Evolutionary conservation across 2,888 invertebrate genomes (phyloP), one percentile per base, ranked within the genome.

Genomic region (Caenorhabditis uteleia): DNA sequence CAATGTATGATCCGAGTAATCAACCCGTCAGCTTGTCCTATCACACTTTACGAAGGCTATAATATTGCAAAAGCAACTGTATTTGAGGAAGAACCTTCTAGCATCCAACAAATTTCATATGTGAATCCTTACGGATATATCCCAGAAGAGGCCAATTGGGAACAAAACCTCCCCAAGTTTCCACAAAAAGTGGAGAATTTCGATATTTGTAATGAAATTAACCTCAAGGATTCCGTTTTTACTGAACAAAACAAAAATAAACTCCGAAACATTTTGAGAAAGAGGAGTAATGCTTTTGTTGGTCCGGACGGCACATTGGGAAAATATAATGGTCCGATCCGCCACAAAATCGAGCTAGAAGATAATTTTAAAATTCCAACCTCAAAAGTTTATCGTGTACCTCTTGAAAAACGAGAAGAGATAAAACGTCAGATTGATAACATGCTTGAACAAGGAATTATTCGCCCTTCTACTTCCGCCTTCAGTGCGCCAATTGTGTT

Each of bases 261-360:
- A 25, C 36, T 51, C 2, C 14, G 3, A 33, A 2, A 33, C 16
- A 45, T 51, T n/a, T 43, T 51, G 27, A 29, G 40, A n/a, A 20
- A 21, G 3, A 29, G 46, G 27, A 25, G 26, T 6, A 20, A 48
- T 1, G 67, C 58, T 3, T 67, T 67, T 42, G 38, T 58, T 18
- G 46, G 43, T 8, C 33, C 26, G n/a, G 61, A 62, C 21, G 57
- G 62, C 25, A 21, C 16, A 8, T 23, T 62, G 2, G 67, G 67
- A 21, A 16, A 36, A 16, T 67, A 45, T 47, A 45, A 14, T 2
- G 66, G 66, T 26, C 26, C 39, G 3, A 39, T 55, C 36, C 33
- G 36, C n/a, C 66, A 66, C 25, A 3, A 20, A n/a, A 56, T 66
- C 34, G 34, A 38, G 3, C 23, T 66, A 20, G 27, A 25, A 5